Evolutionary conservation across 2,113 vertebrate species (phyloP).

Genomic region (zebrafish (Danio rerio)): DNA sequence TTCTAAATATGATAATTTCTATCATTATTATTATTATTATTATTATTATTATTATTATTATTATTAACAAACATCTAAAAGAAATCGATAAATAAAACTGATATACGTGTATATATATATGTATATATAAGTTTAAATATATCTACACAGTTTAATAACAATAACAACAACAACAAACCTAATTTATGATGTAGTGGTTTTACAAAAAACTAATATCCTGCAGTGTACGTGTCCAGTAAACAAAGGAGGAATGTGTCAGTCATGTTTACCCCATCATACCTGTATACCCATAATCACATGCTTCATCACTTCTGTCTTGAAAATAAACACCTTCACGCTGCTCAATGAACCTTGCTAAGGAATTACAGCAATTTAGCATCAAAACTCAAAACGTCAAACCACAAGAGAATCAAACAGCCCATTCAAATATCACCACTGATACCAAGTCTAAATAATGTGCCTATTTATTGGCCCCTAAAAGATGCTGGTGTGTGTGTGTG

Average conservation of each 20-base stretch:
- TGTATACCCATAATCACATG: slow-evolving; percentile 1
- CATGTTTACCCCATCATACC: not conserved
- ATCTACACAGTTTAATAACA: too few relatives aligned
- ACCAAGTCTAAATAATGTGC: not conserved
- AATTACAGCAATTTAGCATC: not conserved
- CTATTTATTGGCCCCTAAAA: not conserved
- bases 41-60: too few relatives aligned
- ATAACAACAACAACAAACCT: too few relatives aligned
- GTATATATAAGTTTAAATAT: too few relatives aligned
- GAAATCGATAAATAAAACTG: too few relatives aligned
- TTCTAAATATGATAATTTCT: too few relatives aligned
- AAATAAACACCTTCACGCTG: slow-evolving; percentile 10
- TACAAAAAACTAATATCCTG: not conserved
- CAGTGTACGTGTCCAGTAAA: not conserved
- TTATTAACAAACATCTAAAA: too few relatives aligned
- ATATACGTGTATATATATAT: too few relatives aligned
- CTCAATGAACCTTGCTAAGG: slow-evolving; percentile 6
- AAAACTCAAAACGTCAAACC: not conserved
- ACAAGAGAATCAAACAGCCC: not conserved
- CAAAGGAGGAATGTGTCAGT: not conserved
- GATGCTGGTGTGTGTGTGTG: slow-evolving; percentile 19
- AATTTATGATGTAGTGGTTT: too few relatives aligned
- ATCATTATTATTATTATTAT: too few relatives aligned
- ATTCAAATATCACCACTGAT: not conserved
- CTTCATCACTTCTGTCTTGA: not conserved